A percentile compares a stretch with the other conserved stretches of the same genome.
phyloP scores from a whole-genome alignment of 2,888 invertebrate species.

The Lepidocyrtoides sp. region DNA sequence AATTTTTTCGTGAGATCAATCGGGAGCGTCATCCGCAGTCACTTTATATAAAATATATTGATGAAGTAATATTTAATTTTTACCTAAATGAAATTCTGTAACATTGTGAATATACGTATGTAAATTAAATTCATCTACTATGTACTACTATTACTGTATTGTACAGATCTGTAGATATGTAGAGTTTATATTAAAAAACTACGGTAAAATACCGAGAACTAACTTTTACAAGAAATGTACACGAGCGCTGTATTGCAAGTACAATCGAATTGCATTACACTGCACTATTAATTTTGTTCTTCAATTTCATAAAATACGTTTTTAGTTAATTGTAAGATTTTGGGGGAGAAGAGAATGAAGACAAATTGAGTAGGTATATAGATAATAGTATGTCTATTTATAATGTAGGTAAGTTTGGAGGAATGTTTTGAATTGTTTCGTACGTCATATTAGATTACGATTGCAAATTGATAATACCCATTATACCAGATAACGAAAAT shows the following conservation, averaged over 20 bases:
- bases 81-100: slow-evolving; percentile 31
- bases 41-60: slow-evolving; percentile 37
- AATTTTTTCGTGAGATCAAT: slow-evolving; percentile 46
- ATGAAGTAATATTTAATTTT: slow-evolving; percentile 52
- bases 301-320: not conserved
- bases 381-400: not conserved
- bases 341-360: not conserved
- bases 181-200: slow-evolving; percentile 29
- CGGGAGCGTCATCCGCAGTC: slow-evolving; percentile 78
- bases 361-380: not conserved
- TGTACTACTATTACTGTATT: slow-evolving; percentile 19
- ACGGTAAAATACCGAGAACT: slow-evolving; percentile 1
- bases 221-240: not conserved
- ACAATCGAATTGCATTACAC: slow-evolving; percentile 45
- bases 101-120: slow-evolving; percentile 27
- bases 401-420: not conserved
- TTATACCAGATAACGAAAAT: not conserved
- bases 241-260: slow-evolving; percentile 58
- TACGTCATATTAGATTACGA: not conserved
- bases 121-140: slow-evolving; percentile 32
- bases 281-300: not conserved
- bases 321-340: not conserved
- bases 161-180: not conserved
- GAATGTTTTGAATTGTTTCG: not conserved
- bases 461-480: not conserved